These are phyloP conservation scores for Andrena camellia DNA, from an alignment of 2,888 invertebrate genomes.

Conservation along the genomic window DNA sequence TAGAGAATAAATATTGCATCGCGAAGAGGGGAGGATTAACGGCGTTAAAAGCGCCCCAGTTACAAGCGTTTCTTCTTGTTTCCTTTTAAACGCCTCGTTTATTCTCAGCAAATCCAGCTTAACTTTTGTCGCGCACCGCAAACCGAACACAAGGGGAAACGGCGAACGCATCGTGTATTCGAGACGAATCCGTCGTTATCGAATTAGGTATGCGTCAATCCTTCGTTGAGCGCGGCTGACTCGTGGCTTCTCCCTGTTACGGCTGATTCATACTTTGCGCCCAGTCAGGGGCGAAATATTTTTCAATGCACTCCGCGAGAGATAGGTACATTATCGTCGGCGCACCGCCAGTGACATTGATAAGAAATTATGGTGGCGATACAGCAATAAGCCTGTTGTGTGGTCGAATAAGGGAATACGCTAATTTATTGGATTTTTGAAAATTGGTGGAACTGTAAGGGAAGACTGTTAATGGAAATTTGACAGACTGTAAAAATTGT, in stretches of 20 bases:
- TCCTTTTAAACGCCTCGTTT: slow-evolving; percentile 67
- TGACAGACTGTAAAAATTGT: no score
- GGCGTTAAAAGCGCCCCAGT: slow-evolving; percentile 63
- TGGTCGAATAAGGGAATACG: not conserved
- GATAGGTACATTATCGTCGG: slow-evolving; percentile 18
- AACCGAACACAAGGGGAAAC: slow-evolving; percentile 41
- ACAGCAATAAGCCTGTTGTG: not conserved
- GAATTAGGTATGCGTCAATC: slow-evolving; percentile 48
- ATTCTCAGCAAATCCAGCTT: slow-evolving; percentile 55
- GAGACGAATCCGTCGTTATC: slow-evolving; percentile 53
- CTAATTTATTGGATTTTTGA: not conserved
- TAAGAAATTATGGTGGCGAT: slow-evolving; percentile 28
- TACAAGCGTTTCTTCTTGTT: slow-evolving; percentile 52
- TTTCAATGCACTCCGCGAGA: slow-evolving; percentile 1
- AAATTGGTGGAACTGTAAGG: not conserved
- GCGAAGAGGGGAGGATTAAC: slow-evolving; percentile 44
- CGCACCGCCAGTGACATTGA: slow-evolving; percentile 18
- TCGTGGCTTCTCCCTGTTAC: not conserved
- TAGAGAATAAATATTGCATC: slow-evolving; percentile 33
- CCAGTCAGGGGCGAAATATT: slow-evolving; percentile 35
- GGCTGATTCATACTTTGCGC: slow-evolving; percentile 7
- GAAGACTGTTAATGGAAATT: not conserved
- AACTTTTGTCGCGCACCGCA: slow-evolving; percentile 34
- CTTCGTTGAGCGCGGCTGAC: not conserved
- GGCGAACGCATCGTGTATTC: slow-evolving; percentile 64